Base-by-base conservation (phyloP, 1,140 invertebrate genomes). In the Euwallacea similis region DNA sequence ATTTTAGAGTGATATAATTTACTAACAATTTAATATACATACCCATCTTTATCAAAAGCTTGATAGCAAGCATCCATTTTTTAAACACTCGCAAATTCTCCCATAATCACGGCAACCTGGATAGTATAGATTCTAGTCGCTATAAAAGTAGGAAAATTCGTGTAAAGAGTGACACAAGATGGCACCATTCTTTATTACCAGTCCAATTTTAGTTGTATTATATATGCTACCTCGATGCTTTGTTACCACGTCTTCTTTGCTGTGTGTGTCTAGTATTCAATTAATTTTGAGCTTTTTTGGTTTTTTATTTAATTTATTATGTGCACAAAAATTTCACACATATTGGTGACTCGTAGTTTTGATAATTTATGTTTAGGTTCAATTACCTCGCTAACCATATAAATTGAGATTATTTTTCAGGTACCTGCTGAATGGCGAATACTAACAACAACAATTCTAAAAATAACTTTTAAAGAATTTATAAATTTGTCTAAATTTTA, bases 31-130 rank as follows among this genome's bases (percentile, higher is more conserved):
- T 21, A 50, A 53, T 46, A 86, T 85, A 67, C 66, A 82, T 83
- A 89, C 87, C 88, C 87, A 84, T 94, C 91, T 82, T 93, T 93
- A 84, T 94, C 92, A 81, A 94, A 94, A 67, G 92, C 91, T 77
- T 89, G 88, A 82, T 93, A 93, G 83, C 92, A 93, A 75, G 91
- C 91, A 82, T 94, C 92, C 92, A 94, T 94, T 15, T 8, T 53
- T 13, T 44, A 62, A 46, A 47, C 41, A 33, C 11, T 15, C 11
- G 53, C 15, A 58, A 58, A 66, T 58, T 50, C 13, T 16, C 10
- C 9, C 33, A 33, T 13, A n/a, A 9, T 3, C 59, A 43, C 42
- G 16, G 11, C 42, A 41, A 16, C 33, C 59, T 69, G 42, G 46
- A 62, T 69, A 33, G 60, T 63, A 46, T 58, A 21, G 46, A 65